phyloP scores from a whole-genome alignment of 2,888 invertebrate species.

The Epirrhoe alternata region DNA sequence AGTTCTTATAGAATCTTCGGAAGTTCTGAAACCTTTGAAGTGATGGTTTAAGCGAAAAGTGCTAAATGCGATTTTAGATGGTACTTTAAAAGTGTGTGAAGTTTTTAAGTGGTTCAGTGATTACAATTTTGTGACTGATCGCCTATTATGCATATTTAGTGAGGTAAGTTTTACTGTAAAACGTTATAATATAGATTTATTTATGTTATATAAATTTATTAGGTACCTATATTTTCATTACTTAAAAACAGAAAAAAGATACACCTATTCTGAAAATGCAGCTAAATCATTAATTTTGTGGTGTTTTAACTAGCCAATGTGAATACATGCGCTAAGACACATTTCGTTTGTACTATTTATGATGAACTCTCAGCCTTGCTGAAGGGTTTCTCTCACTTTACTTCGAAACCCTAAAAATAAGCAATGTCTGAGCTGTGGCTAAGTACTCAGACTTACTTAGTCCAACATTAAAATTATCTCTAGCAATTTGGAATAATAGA shows the following conservation, averaged over 20 bases:
- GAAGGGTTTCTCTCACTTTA: conserved; percentile 6
- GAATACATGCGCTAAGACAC: background rate
- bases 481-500: background rate
- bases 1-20: conserved; percentile 5
- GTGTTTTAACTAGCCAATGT: background rate
- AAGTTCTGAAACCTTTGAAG: conserved; percentile 1
- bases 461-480: background rate
- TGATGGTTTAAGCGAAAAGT: conserved; percentile 3
- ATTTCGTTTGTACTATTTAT: background rate
- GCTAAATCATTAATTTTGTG: too few species aligned
- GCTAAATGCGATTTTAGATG: conserved; percentile 2
- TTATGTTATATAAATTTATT: background rate
- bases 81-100: conserved; percentile 5
- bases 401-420: conserved; percentile 11
- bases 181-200: background rate
- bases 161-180: conserved; percentile 22
- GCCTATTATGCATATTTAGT: conserved; percentile 26
- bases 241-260: too few species aligned
- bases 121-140: background rate
- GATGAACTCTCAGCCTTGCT: background rate
- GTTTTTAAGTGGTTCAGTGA: background rate
- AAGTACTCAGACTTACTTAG: background rate
- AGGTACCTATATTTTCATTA: background rate
- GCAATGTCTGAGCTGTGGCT: background rate
- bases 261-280: too few species aligned